Base-by-base conservation (phyloP, 2,113 vertebrate species). In the Microcebus tavaratra region DNA sequence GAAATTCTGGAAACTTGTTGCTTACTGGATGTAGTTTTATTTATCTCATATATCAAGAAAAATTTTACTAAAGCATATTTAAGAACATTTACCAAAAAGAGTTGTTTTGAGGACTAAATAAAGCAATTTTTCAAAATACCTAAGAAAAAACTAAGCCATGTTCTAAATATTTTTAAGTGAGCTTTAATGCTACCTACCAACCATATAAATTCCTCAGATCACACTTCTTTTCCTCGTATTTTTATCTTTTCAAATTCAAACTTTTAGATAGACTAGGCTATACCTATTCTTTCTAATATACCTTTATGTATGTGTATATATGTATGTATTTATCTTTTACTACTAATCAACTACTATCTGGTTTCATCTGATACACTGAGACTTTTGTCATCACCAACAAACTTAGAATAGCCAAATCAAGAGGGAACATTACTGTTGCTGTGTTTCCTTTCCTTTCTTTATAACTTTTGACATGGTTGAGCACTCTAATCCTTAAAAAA, bases 21-120 rank as follows among this genome's bases (percentile, higher is more conserved):
- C 17, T 89, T 83, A 86, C 55, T 67, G 42, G 29, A 61, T 68
- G 2, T 23, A 78, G 88, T 87, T 92, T 93, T 68, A 85, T 48
- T 57, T 72, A 61, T 88, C 31, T 79, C 48, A 55, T 78, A 34
- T 63, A 9, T 61, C 8, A 21, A 68, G 55, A 82, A 45, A 67
- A 61, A 87, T 87, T 79, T 94, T 76, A 68, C 79, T 50, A 42
- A 94, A 76, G 2, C 34, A 81, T 13, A 59, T 17, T 95, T 68
- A 68, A 7, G 39, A 90, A 59, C 31, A 90, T 63, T 81, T 73
- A 83, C 13, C 31, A 72, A 78, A 72, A 6, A 76, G 2, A 59
- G 6, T 90, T 18, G n/a, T 92, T 96, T 92, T 87, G 13, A 80
- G 55, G 83, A 94, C 82, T 78, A 95, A 94, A 57, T 93, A 48